A percentile compares a stretch with the other conserved stretches of the same genome.
phyloP scores from a whole-genome alignment of 2,888 invertebrate species.

The Sipha maydis region DNA sequence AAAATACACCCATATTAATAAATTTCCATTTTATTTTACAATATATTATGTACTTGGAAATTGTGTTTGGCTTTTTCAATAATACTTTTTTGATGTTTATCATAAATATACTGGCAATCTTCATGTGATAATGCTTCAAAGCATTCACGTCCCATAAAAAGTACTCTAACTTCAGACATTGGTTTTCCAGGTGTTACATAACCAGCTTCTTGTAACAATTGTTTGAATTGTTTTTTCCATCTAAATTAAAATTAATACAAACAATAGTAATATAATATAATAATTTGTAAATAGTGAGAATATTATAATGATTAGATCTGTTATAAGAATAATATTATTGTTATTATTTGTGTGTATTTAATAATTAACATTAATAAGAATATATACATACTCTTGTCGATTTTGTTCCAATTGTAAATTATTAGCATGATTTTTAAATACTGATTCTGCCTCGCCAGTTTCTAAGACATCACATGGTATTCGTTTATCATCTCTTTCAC shows the following conservation, averaged over 20 bases:
- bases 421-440: constrained; percentile 90
- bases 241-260: constrained; percentile 69
- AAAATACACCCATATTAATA: constrained; percentile 63
- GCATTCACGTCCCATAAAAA: constrained; percentile 94
- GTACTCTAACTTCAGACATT: constrained; percentile 86
- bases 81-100: constrained; percentile 90
- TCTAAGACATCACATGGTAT: constrained; percentile 94
- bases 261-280: neutral
- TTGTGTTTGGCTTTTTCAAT: constrained; percentile 90
- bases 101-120: constrained; percentile 92
- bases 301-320: too few relatives aligned
- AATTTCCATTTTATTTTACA: neutral
- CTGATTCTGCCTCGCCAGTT: constrained; percentile 89
- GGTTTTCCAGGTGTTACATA: constrained; percentile 97
- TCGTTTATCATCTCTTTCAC: constrained; percentile 73
- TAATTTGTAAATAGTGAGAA: too few relatives aligned
- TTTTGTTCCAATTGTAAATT: constrained; percentile 92
- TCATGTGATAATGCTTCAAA: constrained; percentile 90
- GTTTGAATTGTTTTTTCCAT: constrained; percentile 94
- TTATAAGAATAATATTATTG: too few relatives aligned
- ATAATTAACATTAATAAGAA: neutral
- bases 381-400: constrained; percentile 84
- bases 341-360: too few relatives aligned
- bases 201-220: constrained; percentile 90
- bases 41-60: constrained; percentile 74